Evolutionary conservation across 35 echinoderm and acorn worm genomes (phyloP).

Genomic region (Stichopus chloronotus): DNA sequence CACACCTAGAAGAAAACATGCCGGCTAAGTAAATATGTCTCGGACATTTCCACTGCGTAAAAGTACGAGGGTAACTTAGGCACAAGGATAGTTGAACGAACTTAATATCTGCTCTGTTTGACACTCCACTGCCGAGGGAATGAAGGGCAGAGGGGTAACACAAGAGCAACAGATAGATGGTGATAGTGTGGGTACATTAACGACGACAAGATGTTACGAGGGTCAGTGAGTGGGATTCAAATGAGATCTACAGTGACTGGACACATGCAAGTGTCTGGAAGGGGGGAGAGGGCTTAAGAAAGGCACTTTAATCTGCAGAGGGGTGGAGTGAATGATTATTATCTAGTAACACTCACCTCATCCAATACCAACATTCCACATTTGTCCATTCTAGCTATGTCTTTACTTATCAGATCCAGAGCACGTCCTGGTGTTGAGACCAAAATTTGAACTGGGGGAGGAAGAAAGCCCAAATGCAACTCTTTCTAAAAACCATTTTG

Average conservation of each 20-base stretch:
- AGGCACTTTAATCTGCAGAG: not conserved
- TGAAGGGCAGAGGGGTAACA: conserved; percentile 27
- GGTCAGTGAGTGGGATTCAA: no score
- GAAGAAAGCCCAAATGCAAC: not conserved
- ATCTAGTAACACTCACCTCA: conserved; percentile 69
- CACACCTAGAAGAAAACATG: no score
- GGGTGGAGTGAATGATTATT: not conserved
- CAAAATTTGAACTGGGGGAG: conserved; percentile 83
- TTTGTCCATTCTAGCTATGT: conserved; percentile 91
- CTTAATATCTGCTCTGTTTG: conserved; percentile 37
- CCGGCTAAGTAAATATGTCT: not conserved
- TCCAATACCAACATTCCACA: conserved; percentile 91
- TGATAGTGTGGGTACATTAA: no score
- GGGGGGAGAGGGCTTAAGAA: no score
- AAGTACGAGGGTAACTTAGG: not conserved
- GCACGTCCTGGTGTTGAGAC: conserved; percentile 95
- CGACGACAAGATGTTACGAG: no score
- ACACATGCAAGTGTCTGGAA: no score
- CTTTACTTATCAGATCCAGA: conserved; percentile 88
- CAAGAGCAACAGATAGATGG: conserved; percentile 15
- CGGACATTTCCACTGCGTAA: conserved; percentile 21
- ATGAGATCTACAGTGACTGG: no score
- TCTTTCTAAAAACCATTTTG: no score
- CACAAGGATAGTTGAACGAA: conserved; percentile 28
- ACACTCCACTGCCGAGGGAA: conserved; percentile 7